Percentiles rank a stretch among this genome's conserved stretches.
These are phyloP conservation scores for Drosophila yakuba DNA, from an alignment of 1,140 invertebrate genomes.

Conservation along the genomic window DNA sequence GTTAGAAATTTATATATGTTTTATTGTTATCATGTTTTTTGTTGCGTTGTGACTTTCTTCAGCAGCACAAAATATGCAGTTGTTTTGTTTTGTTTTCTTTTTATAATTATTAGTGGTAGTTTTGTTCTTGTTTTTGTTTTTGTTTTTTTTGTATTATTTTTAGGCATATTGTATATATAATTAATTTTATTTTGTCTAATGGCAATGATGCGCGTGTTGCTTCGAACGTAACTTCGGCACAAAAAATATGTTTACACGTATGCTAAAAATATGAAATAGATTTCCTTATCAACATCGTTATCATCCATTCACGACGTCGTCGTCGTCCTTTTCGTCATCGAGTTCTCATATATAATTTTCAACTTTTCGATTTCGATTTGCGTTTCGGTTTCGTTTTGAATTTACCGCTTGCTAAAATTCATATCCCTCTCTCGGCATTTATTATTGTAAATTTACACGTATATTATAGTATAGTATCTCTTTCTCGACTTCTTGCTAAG, in stretches of 20 bases:
- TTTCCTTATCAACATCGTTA: slow-evolving; percentile 44
- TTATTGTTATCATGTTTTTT: slow-evolving; percentile 49
- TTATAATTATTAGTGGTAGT: slow-evolving; percentile 51
- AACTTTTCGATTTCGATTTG: slow-evolving; percentile 50
- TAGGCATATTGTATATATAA: slow-evolving; percentile 61
- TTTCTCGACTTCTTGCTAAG: slow-evolving; percentile 13
- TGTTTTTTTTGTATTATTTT: slow-evolving; percentile 32
- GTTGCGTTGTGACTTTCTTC: slow-evolving; percentile 81
- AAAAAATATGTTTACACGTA: slow-evolving; percentile 74
- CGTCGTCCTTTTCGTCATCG: not conserved
- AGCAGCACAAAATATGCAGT: slow-evolving; percentile 82
- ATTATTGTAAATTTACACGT: slow-evolving; percentile 69
- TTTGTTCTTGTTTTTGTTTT: slow-evolving; percentile 21
- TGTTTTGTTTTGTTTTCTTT: slow-evolving; percentile 36
- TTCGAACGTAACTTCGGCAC: slow-evolving; percentile 78
- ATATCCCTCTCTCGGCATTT: slow-evolving; percentile 37
- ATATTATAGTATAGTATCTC: slow-evolving; percentile 33
- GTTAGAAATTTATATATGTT: slow-evolving; percentile 58
- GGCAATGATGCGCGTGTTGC: slow-evolving; percentile 82
- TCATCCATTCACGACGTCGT: slow-evolving; percentile 11
- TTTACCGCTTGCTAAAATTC: slow-evolving; percentile 44
- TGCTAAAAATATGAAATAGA: slow-evolving; percentile 78
- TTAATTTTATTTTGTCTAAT: slow-evolving; percentile 78
- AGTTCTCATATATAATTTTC: slow-evolving; percentile 4
- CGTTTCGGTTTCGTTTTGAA: slow-evolving; percentile 27